Evolutionary conservation across 1,140 invertebrate genomes (phyloP).

Genomic region (Melanaphis sacchari): DNA sequence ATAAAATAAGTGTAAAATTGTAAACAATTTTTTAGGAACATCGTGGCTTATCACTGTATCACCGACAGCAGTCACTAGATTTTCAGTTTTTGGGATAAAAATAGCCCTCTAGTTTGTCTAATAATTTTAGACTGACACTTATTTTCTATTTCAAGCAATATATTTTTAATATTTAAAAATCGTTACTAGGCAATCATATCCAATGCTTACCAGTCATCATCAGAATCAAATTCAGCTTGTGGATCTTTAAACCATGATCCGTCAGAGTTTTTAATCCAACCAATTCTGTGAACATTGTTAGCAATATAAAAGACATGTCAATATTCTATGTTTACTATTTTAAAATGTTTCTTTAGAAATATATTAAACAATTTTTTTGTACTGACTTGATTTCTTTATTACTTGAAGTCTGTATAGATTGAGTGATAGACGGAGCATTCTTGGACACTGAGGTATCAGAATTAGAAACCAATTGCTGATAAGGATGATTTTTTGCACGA

Average conservation of each 20-base stretch:
- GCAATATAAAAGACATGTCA: constrained; percentile 31
- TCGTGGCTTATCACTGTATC: constrained; percentile 42
- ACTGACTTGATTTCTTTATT: constrained; percentile 12
- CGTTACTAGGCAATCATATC: not conserved
- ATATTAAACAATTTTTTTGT: constrained; percentile 15
- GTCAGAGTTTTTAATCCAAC: constrained; percentile 60
- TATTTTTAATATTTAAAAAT: constrained; percentile 33
- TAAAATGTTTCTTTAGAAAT: constrained; percentile 32
- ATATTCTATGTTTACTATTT: constrained; percentile 8
- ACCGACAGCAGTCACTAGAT: constrained; percentile 48
- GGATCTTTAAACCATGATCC: constrained; percentile 61
- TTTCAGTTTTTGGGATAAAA: constrained; percentile 53
- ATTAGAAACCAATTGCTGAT: not conserved
- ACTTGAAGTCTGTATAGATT: not conserved
- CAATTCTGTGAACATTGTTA: constrained; percentile 58
- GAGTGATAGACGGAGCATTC: not conserved
- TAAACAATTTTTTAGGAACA: constrained; percentile 46
- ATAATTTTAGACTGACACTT: constrained; percentile 35
- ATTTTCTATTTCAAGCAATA: constrained; percentile 20
- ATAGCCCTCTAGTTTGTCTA: not conserved
- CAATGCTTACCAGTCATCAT: constrained; percentile 59
- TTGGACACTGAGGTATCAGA: not conserved
- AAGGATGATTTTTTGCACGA: not conserved
- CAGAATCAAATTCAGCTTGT: constrained; percentile 60
- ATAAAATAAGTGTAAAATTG: not conserved